Percentiles rank a stretch among this genome's conserved stretches.
phyloP scores from a whole-genome alignment of 1,140 invertebrate genomes.

The Pseudachorutes palmiensis region DNA sequence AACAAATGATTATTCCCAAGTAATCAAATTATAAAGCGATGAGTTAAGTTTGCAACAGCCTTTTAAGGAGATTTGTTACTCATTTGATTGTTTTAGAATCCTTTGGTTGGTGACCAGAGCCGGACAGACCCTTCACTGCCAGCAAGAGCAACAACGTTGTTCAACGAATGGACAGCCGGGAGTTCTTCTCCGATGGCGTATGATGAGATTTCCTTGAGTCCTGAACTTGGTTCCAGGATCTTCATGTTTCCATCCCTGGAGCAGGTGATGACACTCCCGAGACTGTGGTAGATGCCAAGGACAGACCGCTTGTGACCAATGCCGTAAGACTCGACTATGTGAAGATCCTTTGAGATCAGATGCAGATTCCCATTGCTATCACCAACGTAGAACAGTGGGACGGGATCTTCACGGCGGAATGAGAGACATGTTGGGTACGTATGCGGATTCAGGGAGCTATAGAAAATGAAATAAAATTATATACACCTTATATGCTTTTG shows the following conservation, averaged over 20 bases:
- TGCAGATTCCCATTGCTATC: conserved; percentile 28
- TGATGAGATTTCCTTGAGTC: conserved; percentile 13
- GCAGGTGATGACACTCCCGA: conserved; percentile 27
- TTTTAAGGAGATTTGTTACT: too few species aligned
- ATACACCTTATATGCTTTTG: too few species aligned
- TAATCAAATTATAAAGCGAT: not conserved
- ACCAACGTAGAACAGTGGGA: conserved; percentile 31
- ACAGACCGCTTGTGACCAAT: conserved; percentile 20
- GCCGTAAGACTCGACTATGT: conserved; percentile 15
- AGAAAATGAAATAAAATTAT: conserved; percentile 14
- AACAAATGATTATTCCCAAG: too few species aligned
- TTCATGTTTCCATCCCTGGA: conserved; percentile 25
- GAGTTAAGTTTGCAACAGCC: not conserved
- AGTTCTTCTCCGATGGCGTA: conserved; percentile 26
- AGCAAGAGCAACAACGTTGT: conserved; percentile 30
- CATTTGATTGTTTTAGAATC: conserved; percentile 25
- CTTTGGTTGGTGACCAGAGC: conserved; percentile 23
- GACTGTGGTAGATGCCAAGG: conserved; percentile 30
- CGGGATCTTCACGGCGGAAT: conserved; percentile 23
- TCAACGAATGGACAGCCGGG: conserved; percentile 26
- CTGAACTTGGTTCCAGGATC: conserved; percentile 22
- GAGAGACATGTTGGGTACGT: conserved; percentile 29
- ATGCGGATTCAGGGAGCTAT: not conserved
- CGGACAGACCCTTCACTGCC: conserved; percentile 23
- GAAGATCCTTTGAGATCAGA: conserved; percentile 24